A percentile compares a stretch with the other conserved stretches of the same genome.
Conservation (phyloP, 2,888 invertebrate species). For the Rhagonycha fulva region DNA sequence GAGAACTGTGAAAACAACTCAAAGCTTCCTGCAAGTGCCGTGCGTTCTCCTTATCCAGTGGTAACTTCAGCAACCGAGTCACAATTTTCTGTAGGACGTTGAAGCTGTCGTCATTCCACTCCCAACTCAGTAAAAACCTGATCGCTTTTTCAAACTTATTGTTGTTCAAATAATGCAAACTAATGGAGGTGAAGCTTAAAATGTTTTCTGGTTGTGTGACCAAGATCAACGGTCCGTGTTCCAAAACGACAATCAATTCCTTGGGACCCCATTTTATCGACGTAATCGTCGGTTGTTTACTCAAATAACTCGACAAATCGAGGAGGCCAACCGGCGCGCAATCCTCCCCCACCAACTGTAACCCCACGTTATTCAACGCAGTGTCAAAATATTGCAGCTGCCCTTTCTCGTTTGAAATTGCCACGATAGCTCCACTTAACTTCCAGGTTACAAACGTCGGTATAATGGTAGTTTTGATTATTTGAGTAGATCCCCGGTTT, state of each 20-base stretch:
- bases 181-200: slow-evolving; percentile 43
- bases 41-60: slow-evolving; percentile 64
- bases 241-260: slow-evolving; percentile 62
- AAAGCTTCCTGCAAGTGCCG: slow-evolving; percentile 76
- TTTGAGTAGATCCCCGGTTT: slow-evolving; percentile 72
- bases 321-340: slow-evolving; percentile 64
- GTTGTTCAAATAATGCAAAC: slow-evolving; percentile 63
- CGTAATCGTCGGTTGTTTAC: slow-evolving; percentile 46
- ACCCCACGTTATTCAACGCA: slow-evolving; percentile 68
- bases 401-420: slow-evolving; percentile 71
- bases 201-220: slow-evolving; percentile 46
- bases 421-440: slow-evolving; percentile 68
- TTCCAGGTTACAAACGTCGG: slow-evolving; percentile 75
- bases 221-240: slow-evolving; percentile 63
- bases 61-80: slow-evolving; percentile 65
- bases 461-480: slow-evolving; percentile 80
- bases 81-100: slow-evolving; percentile 74
- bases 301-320: slow-evolving; percentile 68
- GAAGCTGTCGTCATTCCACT: slow-evolving; percentile 76
- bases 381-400: slow-evolving; percentile 78
- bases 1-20: slow-evolving; percentile 78
- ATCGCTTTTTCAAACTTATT: slow-evolving; percentile 72
- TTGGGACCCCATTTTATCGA: slow-evolving; percentile 49
- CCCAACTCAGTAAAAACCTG: slow-evolving; percentile 66
- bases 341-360: slow-evolving; percentile 70